Base-by-base conservation (phyloP, 2,113 vertebrate species). In the Pandion haliaetus region DNA sequence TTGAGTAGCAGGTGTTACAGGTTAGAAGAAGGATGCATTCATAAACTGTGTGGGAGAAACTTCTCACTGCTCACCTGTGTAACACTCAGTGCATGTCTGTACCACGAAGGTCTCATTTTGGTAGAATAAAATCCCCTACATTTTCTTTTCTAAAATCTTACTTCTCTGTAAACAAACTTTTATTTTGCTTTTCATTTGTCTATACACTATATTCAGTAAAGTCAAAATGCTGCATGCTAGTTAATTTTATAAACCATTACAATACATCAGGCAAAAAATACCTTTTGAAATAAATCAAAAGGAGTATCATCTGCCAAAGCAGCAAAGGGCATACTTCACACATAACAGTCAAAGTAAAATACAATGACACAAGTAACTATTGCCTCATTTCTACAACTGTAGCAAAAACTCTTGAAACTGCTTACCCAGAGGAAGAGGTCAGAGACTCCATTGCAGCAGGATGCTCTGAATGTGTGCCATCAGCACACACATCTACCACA, bases 1-100 rank as follows among this genome's bases (percentile, higher is more conserved):
- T 73, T 87, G 94, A 93, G n/a, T 10, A 96, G 93, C 96, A 96
- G 89, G 96, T 95, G 94, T 90, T 93, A 87, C 96, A 90, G 86
- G 93, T 96, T 94, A 58, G 40, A 70, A 78, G 77, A 84, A 36
- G 5, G 10, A 85, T 63, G 57, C 66, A 76, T 89, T 93, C 63
- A 93, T 71, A 55, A 82, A 72, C 25, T 26, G 29, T 82, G 88
- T 95, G 84, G 91, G 92, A 97, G 86, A 89, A 58, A 79, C 49
- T 85, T 89, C 69, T 82, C 66, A 20, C 62, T 12, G 42, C 89
- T 87, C 93, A 52, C 58, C 59, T 50, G 62, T 12, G 18, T 54
- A 54, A 62, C 25, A 32, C 8, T 86, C n/a, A 4, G 3, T 28
- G 25, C 38, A 69, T 3, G n/a, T 18, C 62, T 62, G 31, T 38